Evolutionary conservation across 2,888 invertebrate genomes (phyloP).

Genomic region (Lymantria dispar): DNA sequence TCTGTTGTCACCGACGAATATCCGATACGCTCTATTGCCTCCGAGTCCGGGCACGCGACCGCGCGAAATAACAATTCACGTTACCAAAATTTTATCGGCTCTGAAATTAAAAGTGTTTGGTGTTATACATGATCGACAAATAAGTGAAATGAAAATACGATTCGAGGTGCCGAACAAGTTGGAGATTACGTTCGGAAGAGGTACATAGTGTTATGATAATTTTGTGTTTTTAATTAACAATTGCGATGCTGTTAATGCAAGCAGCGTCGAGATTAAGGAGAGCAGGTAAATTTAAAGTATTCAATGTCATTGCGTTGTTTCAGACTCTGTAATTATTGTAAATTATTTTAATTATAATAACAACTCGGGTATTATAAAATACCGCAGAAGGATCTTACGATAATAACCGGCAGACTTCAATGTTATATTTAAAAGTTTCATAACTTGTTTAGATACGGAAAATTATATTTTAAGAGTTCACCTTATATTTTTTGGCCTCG

Average conservation of each 20-base stretch:
- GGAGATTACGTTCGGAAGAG: slow-evolving; percentile 76
- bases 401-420: too few relatives aligned
- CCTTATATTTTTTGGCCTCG: too few relatives aligned
- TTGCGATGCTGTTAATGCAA: slow-evolving; percentile 29
- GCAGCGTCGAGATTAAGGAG: slow-evolving; percentile 21
- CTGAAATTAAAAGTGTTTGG: slow-evolving; percentile 40
- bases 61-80: slow-evolving; percentile 34
- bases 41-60: slow-evolving; percentile 27
- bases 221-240: slow-evolving; percentile 25
- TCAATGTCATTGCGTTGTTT: not conserved
- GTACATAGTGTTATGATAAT: slow-evolving; percentile 51
- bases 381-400: too few relatives aligned
- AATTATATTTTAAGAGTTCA: too few relatives aligned
- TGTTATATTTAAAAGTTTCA: too few relatives aligned
- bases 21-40: slow-evolving; percentile 62
- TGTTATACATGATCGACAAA: slow-evolving; percentile 42
- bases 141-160: slow-evolving; percentile 74
- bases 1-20: slow-evolving; percentile 65
- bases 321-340: too few relatives aligned
- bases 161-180: slow-evolving; percentile 79
- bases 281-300: slow-evolving; percentile 25
- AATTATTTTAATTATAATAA: too few relatives aligned
- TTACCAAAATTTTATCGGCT: slow-evolving; percentile 28
- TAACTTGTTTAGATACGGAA: too few relatives aligned
- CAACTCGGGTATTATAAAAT: too few relatives aligned